Base-by-base conservation (phyloP, 2,797 vertebrate species). In the Clangula hyemalis region DNA sequence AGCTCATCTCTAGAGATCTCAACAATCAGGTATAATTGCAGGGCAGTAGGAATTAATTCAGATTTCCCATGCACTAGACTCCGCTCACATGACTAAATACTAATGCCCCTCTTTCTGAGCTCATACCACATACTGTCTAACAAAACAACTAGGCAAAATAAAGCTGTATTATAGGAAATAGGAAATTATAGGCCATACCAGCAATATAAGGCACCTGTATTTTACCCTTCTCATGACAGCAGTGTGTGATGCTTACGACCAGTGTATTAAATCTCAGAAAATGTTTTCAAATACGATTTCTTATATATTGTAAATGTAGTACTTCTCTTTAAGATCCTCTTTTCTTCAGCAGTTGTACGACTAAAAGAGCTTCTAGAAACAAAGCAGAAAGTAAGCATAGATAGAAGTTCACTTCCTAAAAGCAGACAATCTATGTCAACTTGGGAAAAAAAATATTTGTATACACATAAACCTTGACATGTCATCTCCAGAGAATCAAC, bases 301-400 rank as follows among this genome's bases (percentile, higher is more conserved):
- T 49, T 41, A 69, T 13, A 43, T 27, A 77, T 81, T 78, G 85
- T 84, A 96, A 97, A 94, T 93, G 34, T 77, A 91, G 95, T 51
- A 68, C 77, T 94, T 95, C 65, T 91, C 88, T 96, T 96, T 82
- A 97, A 86, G 73, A 92, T 74, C 51, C 74, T 95, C 83, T 96
- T 89, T 79, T 95, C 88, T 77, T 17, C 90, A 94, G 94, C 74
- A 96, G 80, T 90, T 72, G 71, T 41, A 92, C 30, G 62, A 80
- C 74, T 70, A 85, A 74, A 81, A 94, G 66, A 34, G 92, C n/a
- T 85, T 92, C 78, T 87, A 97, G 89, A 96, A 97, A 94, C 68
- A 95, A 94, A 91, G 58, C 16, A 88, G 93, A 90, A 62, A 62
- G 74, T 45, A 83, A 30, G 24, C n/a, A 65, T 3, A 77, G 36